Evolutionary conservation across 1,140 invertebrate genomes (phyloP).

Genomic region (Saccostrea glomerata): DNA sequence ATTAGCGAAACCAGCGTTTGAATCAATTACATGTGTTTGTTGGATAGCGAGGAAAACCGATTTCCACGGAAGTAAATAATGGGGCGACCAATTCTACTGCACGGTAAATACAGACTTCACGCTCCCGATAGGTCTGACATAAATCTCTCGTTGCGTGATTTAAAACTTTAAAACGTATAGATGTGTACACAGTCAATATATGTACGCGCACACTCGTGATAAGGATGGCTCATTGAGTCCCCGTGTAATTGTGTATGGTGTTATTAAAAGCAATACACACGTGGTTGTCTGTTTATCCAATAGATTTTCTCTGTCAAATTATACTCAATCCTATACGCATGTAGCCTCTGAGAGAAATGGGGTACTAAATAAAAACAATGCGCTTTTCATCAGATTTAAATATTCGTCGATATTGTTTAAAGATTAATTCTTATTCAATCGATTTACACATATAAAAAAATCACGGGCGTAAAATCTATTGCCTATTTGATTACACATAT

Average conservation of each 20-base stretch:
- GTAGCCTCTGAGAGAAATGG: neutral
- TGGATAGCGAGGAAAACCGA: conserved; percentile 11
- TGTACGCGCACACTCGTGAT: conserved; percentile 24
- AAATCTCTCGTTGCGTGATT: conserved; percentile 28
- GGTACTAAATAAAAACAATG: neutral
- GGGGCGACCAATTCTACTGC: neutral
- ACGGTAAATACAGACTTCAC: conserved; percentile 6
- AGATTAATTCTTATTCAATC: conserved; percentile 1
- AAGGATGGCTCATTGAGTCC: neutral
- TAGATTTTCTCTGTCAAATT: conserved; percentile 9
- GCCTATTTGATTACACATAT: neutral
- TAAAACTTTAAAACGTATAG: conserved; percentile 27
- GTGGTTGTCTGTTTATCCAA: conserved; percentile 30
- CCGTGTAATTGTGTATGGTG: neutral
- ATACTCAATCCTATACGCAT: neutral
- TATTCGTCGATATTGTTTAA: conserved; percentile 3
- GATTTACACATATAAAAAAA: neutral
- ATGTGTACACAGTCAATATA: conserved; percentile 32
- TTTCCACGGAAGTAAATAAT: conserved; percentile 16
- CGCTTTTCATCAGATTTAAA: neutral
- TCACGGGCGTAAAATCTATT: neutral
- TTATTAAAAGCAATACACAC: conserved; percentile 21
- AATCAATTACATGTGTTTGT: conserved; percentile 38
- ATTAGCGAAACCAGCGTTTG: conserved; percentile 19
- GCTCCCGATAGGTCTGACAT: conserved; percentile 1